phyloP scores from a whole-genome alignment of 2,888 invertebrate genomes.

The Eupithecia vulgata region DNA sequence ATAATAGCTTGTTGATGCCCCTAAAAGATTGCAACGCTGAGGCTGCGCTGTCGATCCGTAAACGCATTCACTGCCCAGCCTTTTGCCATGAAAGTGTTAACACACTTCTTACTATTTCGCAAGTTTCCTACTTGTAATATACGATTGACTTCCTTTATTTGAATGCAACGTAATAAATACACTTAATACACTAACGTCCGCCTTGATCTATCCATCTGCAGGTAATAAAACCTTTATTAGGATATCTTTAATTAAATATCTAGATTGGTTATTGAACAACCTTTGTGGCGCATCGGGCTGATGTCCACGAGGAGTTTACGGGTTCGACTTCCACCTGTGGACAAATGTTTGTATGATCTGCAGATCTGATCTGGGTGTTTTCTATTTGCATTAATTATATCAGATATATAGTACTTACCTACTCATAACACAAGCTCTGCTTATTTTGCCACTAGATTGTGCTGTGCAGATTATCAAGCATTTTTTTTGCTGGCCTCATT shows the following conservation, averaged over 20 bases:
- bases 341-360: background rate
- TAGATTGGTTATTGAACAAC: background rate
- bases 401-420: background rate
- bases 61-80: no score
- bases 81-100: no score
- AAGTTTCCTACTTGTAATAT: background rate
- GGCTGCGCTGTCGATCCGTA: no score
- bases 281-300: background rate
- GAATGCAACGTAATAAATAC: background rate
- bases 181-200: background rate
- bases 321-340: background rate
- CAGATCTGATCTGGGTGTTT: background rate
- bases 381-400: no score
- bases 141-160: background rate
- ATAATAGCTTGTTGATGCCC: no score
- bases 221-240: background rate
- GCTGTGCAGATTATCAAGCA: background rate
- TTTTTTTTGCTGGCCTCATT: background rate
- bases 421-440: background rate
- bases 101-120: no score
- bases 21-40: no score
- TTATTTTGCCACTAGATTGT: background rate
- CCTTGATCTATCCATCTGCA: background rate
- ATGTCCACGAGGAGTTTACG: background rate
- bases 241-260: background rate